Base-by-base conservation (phyloP, 2,797 vertebrate genomes). In the Hippopotamyrus pictus region DNA sequence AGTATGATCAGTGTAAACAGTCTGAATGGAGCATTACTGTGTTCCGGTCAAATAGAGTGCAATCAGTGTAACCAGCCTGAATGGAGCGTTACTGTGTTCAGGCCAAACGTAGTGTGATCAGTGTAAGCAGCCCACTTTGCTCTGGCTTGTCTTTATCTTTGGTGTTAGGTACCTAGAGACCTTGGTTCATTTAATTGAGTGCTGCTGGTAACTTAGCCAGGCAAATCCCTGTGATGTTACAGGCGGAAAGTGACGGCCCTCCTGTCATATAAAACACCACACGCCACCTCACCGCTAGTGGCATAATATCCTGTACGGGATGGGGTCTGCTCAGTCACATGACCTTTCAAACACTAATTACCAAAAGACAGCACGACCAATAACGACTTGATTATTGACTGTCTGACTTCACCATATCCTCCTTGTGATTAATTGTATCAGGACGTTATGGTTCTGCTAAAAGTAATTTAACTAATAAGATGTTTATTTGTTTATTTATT, bases 381-480 rank as follows among this genome's bases (percentile, higher is more conserved):
- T 84, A 12, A 44, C n/a, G 9, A 11, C 82, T 50, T 50, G 19
- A 41, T 84, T 84, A 17, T 33, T 54, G 50, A 86, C 48, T 53
- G n/a, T 85, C 25, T 85, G 46, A 85, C 29, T 33, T 54, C 14
- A 37, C 12, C 8, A 51, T 37, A 37, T 87, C 25, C 51, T 57
- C 25, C 33, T 37, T 59, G 12, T 87, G 85, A 87, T 19, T 57
- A 87, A 54, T 57, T 87, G 22, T 87, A 41, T 87, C 53, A 41
- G 53, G 53, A 87, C 17, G 17, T 87, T 53, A n/a, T 7, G 83
- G 50, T 53, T 14, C 48, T 53, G 83, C 22, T 53, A 86, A 7
- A 53, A 86, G 5, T 86, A 86, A 86, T 86, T 51, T 86, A 22
- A 86, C 46, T 86, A 86, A 86, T 86, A 86, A 86, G 50, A 14